Percentiles rank a stretch among this genome's conserved stretches.
phyloP scores from a whole-genome alignment of 2,113 vertebrate species.

The Sula dactylatra region DNA sequence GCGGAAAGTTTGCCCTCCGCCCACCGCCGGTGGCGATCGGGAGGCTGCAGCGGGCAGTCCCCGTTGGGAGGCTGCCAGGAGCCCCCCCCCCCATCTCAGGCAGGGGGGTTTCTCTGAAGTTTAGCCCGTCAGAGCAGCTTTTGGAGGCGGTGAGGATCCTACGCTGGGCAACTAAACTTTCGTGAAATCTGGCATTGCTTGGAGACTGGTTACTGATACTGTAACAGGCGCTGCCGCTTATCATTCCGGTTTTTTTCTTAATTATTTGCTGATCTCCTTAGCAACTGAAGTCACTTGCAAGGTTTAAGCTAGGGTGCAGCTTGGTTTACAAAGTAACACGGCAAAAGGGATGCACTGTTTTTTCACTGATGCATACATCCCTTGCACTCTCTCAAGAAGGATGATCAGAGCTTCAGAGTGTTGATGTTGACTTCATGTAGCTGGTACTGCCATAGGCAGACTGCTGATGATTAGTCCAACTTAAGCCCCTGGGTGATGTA shows the following conservation, averaged over 20 bases:
- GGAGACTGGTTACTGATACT: not conserved
- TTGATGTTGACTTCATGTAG: not conserved
- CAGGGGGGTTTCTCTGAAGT: not conserved
- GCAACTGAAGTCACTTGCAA: constrained; percentile 38
- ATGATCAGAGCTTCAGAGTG: not conserved
- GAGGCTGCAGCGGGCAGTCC: not conserved
- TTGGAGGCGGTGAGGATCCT: not conserved
- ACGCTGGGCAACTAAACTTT: constrained; percentile 43
- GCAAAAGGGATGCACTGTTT: not conserved
- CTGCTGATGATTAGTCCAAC: not conserved
- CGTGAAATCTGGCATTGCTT: not conserved
- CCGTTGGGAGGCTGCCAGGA: not conserved
- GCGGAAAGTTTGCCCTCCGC: not conserved
- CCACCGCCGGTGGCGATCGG: not conserved
- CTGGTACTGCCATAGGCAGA: not conserved
- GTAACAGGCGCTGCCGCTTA: not conserved
- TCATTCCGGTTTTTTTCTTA: not conserved
- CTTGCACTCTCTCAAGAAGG: not conserved
- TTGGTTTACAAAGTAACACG: not conserved
- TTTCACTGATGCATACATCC: not conserved
- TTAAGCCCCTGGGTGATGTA: too few relatives aligned
- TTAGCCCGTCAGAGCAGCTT: not conserved
- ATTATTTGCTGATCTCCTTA: constrained; percentile 58
- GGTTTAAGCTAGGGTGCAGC: not conserved
- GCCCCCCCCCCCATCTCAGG: too few relatives aligned